A percentile compares a stretch with the other conserved stretches of the same genome.
Conservation (phyloP, 1,140 invertebrate genomes). For the Drosophila seguyi region DNA sequence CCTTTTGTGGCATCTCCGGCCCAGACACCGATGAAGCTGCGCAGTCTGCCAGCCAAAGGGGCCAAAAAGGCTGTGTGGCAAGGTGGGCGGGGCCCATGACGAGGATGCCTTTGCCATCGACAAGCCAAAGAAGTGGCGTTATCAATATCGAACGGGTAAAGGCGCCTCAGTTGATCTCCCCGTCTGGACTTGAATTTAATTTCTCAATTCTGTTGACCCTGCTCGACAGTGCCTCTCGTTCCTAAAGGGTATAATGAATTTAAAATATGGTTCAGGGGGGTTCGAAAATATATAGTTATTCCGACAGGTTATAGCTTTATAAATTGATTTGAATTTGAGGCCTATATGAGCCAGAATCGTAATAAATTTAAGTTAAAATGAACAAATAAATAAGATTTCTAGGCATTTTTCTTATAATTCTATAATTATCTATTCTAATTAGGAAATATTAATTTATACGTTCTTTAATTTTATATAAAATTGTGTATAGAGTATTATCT, state of each 20-base stretch:
- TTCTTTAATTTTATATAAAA: too few species aligned
- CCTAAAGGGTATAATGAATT: slow-evolving; percentile 11
- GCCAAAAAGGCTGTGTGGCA: slow-evolving; percentile 6
- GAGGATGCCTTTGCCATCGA: slow-evolving; percentile 36
- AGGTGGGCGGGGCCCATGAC: slow-evolving; percentile 10
- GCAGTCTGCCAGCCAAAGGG: slow-evolving; percentile 1
- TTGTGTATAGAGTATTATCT: background rate
- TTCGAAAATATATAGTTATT: background rate
- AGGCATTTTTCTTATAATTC: accelerated
- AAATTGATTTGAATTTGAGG: background rate
- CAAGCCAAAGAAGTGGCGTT: slow-evolving; percentile 49
- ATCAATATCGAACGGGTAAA: slow-evolving; percentile 27
- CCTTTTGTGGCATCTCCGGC: slow-evolving; percentile 55
- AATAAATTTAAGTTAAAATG: background rate
- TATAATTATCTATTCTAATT: background rate
- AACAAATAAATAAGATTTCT: background rate
- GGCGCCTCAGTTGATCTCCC: slow-evolving; percentile 20
- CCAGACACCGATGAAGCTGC: slow-evolving; percentile 51
- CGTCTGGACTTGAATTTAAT: slow-evolving; percentile 51
- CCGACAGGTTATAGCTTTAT: too few species aligned
- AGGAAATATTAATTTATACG: too few species aligned
- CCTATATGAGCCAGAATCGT: background rate
- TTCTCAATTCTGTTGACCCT: slow-evolving; percentile 46
- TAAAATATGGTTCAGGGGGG: background rate
- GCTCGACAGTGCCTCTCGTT: background rate